phyloP scores from a whole-genome alignment of 1,140 invertebrate genomes.

The Zaprionus lachaisei region DNA sequence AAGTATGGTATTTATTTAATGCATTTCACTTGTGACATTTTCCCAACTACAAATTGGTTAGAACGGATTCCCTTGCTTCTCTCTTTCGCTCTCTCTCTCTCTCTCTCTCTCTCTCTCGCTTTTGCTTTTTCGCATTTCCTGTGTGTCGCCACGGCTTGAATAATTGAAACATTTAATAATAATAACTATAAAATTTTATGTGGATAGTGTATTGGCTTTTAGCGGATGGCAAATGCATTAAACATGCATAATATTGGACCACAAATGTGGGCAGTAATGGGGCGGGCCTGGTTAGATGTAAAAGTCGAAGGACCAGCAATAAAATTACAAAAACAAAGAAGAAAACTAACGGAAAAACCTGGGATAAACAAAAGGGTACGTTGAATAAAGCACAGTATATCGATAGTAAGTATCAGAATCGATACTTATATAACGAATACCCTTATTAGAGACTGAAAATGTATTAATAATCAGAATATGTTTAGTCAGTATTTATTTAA shows the following conservation, averaged over 20 bases:
- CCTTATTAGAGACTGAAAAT: not conserved
- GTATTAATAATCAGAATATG: too few species aligned
- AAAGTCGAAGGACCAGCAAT: not conserved
- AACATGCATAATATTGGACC: conserved; percentile 4
- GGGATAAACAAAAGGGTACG: not conserved
- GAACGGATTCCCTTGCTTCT: conserved; percentile 33
- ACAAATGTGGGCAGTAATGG: not conserved
- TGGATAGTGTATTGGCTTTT: not conserved
- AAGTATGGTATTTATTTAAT: conserved; percentile 25
- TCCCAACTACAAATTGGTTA: conserved; percentile 44
- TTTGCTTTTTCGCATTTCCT: not conserved
- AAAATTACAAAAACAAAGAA: not conserved
- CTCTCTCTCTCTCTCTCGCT: not conserved
- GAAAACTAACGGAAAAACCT: not conserved
- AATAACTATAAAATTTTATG: conserved; percentile 12
- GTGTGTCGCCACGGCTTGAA: conserved; percentile 3
- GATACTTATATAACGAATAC: too few species aligned
- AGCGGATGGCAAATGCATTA: conserved; percentile 4
- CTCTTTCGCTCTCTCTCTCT: not conserved
- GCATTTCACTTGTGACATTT: conserved; percentile 9
- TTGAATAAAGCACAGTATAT: not conserved
- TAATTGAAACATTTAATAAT: conserved; percentile 11
- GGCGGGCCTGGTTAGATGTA: not conserved
- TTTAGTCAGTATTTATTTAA: too few species aligned
- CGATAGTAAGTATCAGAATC: not conserved